A percentile compares a stretch with the other conserved stretches of the same genome.
phyloP scores from a whole-genome alignment of 2,797 vertebrate genomes.

The Lutra lutra region DNA sequence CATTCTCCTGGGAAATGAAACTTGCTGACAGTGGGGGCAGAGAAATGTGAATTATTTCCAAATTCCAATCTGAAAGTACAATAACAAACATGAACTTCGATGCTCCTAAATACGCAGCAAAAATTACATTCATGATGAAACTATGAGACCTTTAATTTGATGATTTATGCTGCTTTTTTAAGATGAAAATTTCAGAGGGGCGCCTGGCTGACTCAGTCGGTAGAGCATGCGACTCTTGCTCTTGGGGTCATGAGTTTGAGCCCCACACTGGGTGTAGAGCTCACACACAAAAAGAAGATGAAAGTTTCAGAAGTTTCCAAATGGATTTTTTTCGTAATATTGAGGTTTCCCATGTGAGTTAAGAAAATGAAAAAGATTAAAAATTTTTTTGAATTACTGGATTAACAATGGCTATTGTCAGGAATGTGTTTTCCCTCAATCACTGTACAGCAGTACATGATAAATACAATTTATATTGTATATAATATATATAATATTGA shows the following conservation, averaged over 20 bases:
- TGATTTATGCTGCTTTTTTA: not conserved
- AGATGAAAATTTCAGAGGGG: not conserved
- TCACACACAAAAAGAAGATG: not conserved
- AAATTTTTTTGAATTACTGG: conserved; percentile 3
- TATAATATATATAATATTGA: too few species aligned
- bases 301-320: conserved; percentile 69
- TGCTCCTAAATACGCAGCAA: not conserved
- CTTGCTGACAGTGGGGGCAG: not conserved
- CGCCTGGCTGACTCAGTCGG: not conserved
- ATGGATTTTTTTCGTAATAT: not conserved
- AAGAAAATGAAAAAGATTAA: conserved; percentile 25
- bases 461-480: too few species aligned
- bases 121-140: conserved; percentile 6
- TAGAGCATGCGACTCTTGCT: not conserved
- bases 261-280: not conserved
- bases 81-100: not conserved
- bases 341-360: not conserved
- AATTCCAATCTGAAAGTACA: not conserved
- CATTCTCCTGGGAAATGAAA: not conserved
- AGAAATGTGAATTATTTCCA: not conserved
- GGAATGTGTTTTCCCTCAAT: conserved; percentile 18
- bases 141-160: not conserved
- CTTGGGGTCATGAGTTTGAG: not conserved
- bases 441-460: not conserved
- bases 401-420: conserved; percentile 21